Evolutionary conservation across 2,113 vertebrate species (phyloP).

Genomic region (Dicrurus megarhynchus): DNA sequence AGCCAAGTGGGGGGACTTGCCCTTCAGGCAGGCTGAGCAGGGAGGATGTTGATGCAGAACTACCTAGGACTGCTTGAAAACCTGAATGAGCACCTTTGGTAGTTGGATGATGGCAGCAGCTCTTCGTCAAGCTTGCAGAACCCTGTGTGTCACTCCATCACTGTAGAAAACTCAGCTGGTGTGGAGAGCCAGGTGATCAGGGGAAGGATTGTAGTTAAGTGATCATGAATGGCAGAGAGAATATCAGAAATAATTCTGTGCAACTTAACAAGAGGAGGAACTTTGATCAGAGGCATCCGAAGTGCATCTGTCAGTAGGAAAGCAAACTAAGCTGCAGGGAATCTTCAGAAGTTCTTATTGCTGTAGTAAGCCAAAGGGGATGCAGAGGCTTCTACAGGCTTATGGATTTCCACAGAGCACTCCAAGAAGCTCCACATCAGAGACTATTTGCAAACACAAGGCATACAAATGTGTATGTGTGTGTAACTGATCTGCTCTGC

Average conservation of each 20-base stretch:
- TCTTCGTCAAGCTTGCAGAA: not conserved
- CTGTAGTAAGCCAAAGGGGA: not conserved
- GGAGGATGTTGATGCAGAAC: not conserved
- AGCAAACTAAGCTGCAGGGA: not conserved
- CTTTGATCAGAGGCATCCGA: not conserved
- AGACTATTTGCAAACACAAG: not conserved
- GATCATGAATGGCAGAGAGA: not conserved
- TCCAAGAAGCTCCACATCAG: not conserved
- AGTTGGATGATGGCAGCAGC: not conserved
- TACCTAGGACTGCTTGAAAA: not conserved
- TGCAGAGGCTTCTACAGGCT: not conserved
- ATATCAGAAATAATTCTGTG: slow-evolving; percentile 4
- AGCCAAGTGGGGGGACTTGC: not conserved
- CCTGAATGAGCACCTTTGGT: not conserved
- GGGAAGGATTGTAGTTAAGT: not conserved
- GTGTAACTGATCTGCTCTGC: not conserved
- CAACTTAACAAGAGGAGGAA: not conserved
- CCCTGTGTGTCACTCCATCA: not conserved
- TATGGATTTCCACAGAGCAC: not conserved
- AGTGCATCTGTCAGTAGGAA: not conserved
- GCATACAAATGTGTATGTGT: not conserved
- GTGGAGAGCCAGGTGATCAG: not conserved
- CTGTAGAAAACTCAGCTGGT: not conserved
- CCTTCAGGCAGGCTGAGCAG: not conserved
- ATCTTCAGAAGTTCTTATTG: not conserved